Percentiles rank a stretch among this genome's conserved stretches.
These are phyloP conservation scores for Coronaproctus castanopsis DNA, from an alignment of 2,888 invertebrate species.

Conservation along the genomic window DNA sequence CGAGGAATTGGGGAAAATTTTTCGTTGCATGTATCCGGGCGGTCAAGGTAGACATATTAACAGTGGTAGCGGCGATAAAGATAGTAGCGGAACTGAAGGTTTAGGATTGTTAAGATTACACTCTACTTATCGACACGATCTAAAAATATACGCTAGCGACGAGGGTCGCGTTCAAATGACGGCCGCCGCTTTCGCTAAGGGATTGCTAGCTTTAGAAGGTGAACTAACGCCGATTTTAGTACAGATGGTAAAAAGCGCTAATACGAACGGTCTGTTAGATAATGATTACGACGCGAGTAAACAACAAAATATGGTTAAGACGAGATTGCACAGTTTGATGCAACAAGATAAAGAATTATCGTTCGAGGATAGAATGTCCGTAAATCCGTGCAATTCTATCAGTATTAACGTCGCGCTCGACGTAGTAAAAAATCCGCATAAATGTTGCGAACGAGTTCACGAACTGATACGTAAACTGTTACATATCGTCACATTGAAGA, in stretches of 20 bases:
- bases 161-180: slow-evolving; percentile 99
- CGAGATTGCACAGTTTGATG: slow-evolving; percentile 78
- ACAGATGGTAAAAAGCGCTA: slow-evolving; percentile 99
- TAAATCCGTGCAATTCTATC: slow-evolving; percentile 80
- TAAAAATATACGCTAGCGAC: slow-evolving; percentile 98
- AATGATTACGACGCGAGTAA: slow-evolving; percentile 95
- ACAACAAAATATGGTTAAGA: slow-evolving; percentile 89
- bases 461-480: slow-evolving; percentile 67
- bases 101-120: slow-evolving; percentile 84
- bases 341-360: slow-evolving; percentile 76
- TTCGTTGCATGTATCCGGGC: slow-evolving; percentile 98
- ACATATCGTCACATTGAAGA: slow-evolving; percentile 62
- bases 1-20: slow-evolving; percentile 90
- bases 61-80: slow-evolving; percentile 32
- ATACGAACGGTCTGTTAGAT: slow-evolving; percentile 92
- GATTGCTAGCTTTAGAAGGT: slow-evolving; percentile 87
- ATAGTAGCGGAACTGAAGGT: slow-evolving; percentile 83
- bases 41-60: slow-evolving; percentile 64
- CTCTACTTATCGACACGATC: slow-evolving; percentile 94
- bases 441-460: slow-evolving; percentile 80
- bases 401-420: slow-evolving; percentile 81
- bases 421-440: slow-evolving; percentile 87
- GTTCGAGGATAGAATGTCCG: slow-evolving; percentile 57
- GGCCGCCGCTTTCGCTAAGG: slow-evolving; percentile 98
- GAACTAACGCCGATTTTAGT: slow-evolving; percentile 96